Conservation (phyloP, 2,113 vertebrate species). For the Dolichallabes microphthalmus region DNA sequence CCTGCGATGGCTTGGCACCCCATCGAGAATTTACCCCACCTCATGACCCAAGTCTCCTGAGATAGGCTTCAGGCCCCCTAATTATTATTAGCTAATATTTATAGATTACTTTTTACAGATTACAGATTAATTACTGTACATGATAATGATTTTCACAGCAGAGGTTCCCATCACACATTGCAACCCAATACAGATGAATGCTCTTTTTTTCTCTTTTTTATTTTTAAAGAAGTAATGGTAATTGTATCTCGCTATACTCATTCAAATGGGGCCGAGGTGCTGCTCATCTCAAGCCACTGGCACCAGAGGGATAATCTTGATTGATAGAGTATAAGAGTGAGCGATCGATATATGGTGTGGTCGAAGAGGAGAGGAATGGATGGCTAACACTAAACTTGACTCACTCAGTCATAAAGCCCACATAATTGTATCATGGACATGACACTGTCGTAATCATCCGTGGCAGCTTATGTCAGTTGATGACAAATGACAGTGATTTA, state of each 20-base stretch:
- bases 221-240: constrained; percentile 8
- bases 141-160: constrained; percentile 10
- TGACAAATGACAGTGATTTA: constrained; percentile 56
- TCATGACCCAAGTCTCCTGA: no score
- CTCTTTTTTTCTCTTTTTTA: not conserved
- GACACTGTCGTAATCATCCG: constrained; percentile 56
- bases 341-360: constrained; percentile 33
- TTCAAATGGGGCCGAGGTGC: constrained; percentile 24
- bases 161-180: constrained; percentile 19
- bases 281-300: constrained; percentile 42
- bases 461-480: constrained; percentile 56
- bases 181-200: constrained; percentile 32
- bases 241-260: constrained; percentile 39
- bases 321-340: constrained; percentile 50
- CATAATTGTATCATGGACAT: constrained; percentile 59
- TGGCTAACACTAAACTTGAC: constrained; percentile 58
- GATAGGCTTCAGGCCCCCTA: no score
- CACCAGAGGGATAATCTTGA: constrained; percentile 51
- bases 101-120: constrained; percentile 25
- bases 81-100: not conserved
- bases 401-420: constrained; percentile 58
- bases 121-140: constrained; percentile 25
- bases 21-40: no score
- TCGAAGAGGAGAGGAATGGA: constrained; percentile 44
- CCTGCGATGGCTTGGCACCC: no score